Percentiles rank a stretch among this genome's conserved stretches.
Evolutionary conservation across 2,797 vertebrate genomes (phyloP).

Genomic region (Aplochiton taeniatus): DNA sequence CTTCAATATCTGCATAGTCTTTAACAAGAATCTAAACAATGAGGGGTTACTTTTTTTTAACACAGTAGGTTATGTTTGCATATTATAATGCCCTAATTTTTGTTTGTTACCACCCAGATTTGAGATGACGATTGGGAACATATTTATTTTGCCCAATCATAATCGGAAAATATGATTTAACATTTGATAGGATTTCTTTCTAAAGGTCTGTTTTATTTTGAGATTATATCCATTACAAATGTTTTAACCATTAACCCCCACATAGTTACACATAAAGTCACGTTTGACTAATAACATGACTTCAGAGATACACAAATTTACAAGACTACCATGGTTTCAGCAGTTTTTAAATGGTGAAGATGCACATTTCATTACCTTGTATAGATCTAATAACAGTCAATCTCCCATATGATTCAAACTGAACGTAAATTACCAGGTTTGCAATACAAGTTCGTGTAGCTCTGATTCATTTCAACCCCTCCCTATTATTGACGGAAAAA

Average conservation of each 20-base stretch:
- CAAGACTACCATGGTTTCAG: constrained; percentile 34
- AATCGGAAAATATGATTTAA: constrained; percentile 39
- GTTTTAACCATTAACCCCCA: too few relatives aligned
- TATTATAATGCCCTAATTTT: too few relatives aligned
- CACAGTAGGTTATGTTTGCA: too few relatives aligned
- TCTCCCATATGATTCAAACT: neutral
- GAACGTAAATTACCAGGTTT: too few relatives aligned
- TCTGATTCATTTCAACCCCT: constrained; percentile 12
- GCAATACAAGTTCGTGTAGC: neutral
- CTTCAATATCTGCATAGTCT: too few relatives aligned
- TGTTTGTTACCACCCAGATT: constrained; percentile 19
- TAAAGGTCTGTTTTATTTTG: constrained; percentile 51
- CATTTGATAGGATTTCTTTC: constrained; percentile 48
- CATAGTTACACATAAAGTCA: too few relatives aligned
- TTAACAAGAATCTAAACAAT: too few relatives aligned
- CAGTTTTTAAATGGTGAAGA: constrained; percentile 20
- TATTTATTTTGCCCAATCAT: too few relatives aligned
- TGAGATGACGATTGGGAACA: too few relatives aligned
- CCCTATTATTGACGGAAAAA: too few relatives aligned
- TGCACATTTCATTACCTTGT: neutral
- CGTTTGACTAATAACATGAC: too few relatives aligned
- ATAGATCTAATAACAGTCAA: neutral
- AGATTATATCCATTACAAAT: constrained; percentile 8
- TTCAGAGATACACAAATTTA: constrained; percentile 34
- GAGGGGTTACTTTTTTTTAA: too few relatives aligned